phyloP scores from a whole-genome alignment of 2,113 vertebrate species.

The Plotosus lineatus region DNA sequence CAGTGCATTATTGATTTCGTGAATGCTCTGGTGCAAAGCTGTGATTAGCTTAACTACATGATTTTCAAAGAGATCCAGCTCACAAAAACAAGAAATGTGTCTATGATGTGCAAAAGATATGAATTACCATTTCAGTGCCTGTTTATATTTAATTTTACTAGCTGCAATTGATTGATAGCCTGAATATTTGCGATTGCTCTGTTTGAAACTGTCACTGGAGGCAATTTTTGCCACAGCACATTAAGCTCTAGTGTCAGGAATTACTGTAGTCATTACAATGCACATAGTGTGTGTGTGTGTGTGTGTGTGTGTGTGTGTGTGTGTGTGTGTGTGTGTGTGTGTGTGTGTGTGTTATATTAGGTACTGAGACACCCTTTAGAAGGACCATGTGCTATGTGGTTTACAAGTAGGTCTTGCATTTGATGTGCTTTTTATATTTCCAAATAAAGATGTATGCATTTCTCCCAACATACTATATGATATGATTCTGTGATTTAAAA shows the following conservation, averaged over 20 bases:
- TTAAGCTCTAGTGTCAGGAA: slow-evolving; percentile 28
- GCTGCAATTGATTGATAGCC: slow-evolving; percentile 41
- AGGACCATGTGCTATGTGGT: slow-evolving; percentile 53
- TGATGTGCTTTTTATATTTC: slow-evolving; percentile 57
- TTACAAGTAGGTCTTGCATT: slow-evolving; percentile 51
- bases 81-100: slow-evolving; percentile 47
- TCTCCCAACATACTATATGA: slow-evolving; percentile 30
- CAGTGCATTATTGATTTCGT: slow-evolving; percentile 43
- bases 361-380: slow-evolving; percentile 42
- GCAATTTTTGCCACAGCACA: slow-evolving; percentile 39
- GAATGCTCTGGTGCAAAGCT: slow-evolving; percentile 44
- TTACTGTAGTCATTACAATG: slow-evolving; percentile 40
- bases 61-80: slow-evolving; percentile 36
- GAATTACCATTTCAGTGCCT: slow-evolving; percentile 48
- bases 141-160: slow-evolving; percentile 44
- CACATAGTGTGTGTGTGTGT: slow-evolving; percentile 43
- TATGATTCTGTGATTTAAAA: background rate
- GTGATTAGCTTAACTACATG: slow-evolving; percentile 48
- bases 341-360: slow-evolving; percentile 37
- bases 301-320: slow-evolving; percentile 20
- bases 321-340: slow-evolving; percentile 16
- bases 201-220: slow-evolving; percentile 32
- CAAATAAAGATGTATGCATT: slow-evolving; percentile 54
- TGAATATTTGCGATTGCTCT: slow-evolving; percentile 28
- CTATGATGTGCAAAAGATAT: slow-evolving; percentile 42